Percentiles rank a stretch among this genome's conserved stretches.
These are phyloP conservation scores for Novumbra hubbsi DNA, from an alignment of 2,797 vertebrate genomes.

Conservation along the genomic window DNA sequence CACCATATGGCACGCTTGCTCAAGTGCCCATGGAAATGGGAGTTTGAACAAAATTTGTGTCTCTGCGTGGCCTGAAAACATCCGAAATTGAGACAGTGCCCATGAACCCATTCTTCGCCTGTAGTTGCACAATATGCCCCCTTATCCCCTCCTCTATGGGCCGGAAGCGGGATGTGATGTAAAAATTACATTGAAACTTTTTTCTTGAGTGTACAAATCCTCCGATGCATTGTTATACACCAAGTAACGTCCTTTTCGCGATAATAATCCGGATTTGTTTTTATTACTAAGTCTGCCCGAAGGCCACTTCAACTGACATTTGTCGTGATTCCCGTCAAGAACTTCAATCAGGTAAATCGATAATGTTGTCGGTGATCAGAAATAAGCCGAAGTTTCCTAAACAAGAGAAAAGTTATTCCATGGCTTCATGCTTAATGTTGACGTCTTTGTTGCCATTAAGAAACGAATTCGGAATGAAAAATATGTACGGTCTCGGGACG, in stretches of 20 bases:
- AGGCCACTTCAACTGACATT: conserved; percentile 19
- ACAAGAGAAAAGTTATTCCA: conserved; percentile 39
- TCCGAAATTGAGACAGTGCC: neutral
- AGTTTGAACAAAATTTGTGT: neutral
- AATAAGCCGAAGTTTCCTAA: conserved; percentile 23
- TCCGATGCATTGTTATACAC: conserved; percentile 46
- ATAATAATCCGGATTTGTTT: conserved; percentile 36
- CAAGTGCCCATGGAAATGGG: neutral
- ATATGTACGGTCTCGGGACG: conserved; percentile 6
- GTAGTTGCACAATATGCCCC: neutral
- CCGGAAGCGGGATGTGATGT: conserved; percentile 67
- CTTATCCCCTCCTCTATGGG: conserved; percentile 33
- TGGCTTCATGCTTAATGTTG: conserved; percentile 34
- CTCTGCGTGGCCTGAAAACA: neutral
- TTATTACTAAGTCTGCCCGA: conserved; percentile 28
- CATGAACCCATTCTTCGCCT: conserved; percentile 12
- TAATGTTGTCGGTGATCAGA: conserved; percentile 20
- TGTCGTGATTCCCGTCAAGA: conserved; percentile 26
- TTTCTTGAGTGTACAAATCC: conserved; percentile 42
- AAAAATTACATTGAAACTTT: conserved; percentile 48
- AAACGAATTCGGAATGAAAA: conserved; percentile 3
- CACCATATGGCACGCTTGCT: neutral
- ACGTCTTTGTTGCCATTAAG: conserved; percentile 42
- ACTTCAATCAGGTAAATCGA: conserved; percentile 41
- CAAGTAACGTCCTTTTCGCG: conserved; percentile 35